These are phyloP conservation scores for Spilosoma lubricipeda DNA, from an alignment of 2,888 invertebrate species.

Conservation along the genomic window DNA sequence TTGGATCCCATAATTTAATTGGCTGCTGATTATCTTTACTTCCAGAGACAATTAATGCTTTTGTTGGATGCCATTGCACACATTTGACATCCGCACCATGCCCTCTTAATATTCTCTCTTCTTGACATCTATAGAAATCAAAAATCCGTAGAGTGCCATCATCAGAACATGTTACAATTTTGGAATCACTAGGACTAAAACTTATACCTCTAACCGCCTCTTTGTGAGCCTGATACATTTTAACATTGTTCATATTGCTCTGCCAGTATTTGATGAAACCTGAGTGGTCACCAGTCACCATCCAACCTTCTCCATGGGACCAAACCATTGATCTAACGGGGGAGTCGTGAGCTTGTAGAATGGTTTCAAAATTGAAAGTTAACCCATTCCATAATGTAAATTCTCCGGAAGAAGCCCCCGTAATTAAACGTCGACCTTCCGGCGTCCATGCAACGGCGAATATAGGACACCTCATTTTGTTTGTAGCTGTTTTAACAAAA, in stretches of 20 bases:
- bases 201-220: conserved; percentile 99
- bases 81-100: conserved; percentile 99
- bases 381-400: conserved; percentile 99
- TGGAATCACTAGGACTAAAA: conserved; percentile 99
- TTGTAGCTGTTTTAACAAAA: conserved; percentile 99
- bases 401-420: conserved; percentile 99
- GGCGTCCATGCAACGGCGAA: conserved; percentile 99
- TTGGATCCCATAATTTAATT: conserved; percentile 99
- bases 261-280: conserved; percentile 99
- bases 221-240: conserved; percentile 99
- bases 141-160: conserved; percentile 99
- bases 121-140: conserved; percentile 98
- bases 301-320: conserved; percentile 99
- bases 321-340: conserved; percentile 99
- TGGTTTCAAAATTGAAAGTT: conserved; percentile 99
- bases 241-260: conserved; percentile 99
- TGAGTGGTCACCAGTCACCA: conserved; percentile 99
- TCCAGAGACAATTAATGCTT: conserved; percentile 98
- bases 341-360: conserved; percentile 99
- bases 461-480: conserved; percentile 99
- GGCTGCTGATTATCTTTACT: conserved; percentile 99
- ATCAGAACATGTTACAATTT: conserved; percentile 99
- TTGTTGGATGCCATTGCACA: conserved; percentile 99
- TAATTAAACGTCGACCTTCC: conserved; percentile 98
- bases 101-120: conserved; percentile 97